These are phyloP conservation scores for Volucella zonaria DNA, from an alignment of 2,888 invertebrate genomes.

Conservation along the genomic window DNA sequence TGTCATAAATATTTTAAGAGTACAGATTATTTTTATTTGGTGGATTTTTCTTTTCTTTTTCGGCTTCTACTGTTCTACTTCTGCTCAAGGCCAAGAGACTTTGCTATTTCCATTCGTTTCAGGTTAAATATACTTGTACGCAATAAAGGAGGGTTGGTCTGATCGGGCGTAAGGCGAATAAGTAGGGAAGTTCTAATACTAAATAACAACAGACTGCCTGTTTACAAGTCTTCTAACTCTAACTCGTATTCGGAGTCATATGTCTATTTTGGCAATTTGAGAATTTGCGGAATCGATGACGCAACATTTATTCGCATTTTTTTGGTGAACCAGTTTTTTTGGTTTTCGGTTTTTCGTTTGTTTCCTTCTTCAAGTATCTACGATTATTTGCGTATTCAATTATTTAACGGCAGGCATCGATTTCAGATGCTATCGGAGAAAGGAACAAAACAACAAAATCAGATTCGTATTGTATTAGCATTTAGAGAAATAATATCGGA, in stretches of 20 bases:
- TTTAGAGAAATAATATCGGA: slow-evolving; percentile 1
- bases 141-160: slow-evolving; percentile 16
- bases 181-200: not conserved
- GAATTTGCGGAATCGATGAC: slow-evolving; percentile 41
- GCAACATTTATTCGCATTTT: slow-evolving; percentile 33
- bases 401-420: slow-evolving; percentile 30
- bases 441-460: slow-evolving; percentile 5
- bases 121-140: slow-evolving; percentile 13
- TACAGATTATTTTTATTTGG: slow-evolving; percentile 41
- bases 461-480: slow-evolving; percentile 26
- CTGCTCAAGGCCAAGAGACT: slow-evolving; percentile 34
- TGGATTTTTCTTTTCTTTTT: slow-evolving; percentile 24
- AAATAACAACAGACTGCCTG: slow-evolving; percentile 23
- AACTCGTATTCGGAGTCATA: too few relatives aligned
- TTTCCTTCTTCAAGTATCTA: not conserved
- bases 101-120: not conserved
- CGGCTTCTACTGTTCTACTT: not conserved
- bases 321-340: slow-evolving; percentile 10
- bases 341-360: not conserved
- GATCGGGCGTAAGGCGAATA: not conserved
- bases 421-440: slow-evolving; percentile 7
- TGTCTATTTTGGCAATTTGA: slow-evolving; percentile 4
- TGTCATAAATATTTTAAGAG: slow-evolving; percentile 58
- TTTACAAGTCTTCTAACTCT: not conserved
- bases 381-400: slow-evolving; percentile 47